Evolutionary conservation across 23 tunicate species (phyloP).

Genomic region (Aplidium turbinatum): DNA sequence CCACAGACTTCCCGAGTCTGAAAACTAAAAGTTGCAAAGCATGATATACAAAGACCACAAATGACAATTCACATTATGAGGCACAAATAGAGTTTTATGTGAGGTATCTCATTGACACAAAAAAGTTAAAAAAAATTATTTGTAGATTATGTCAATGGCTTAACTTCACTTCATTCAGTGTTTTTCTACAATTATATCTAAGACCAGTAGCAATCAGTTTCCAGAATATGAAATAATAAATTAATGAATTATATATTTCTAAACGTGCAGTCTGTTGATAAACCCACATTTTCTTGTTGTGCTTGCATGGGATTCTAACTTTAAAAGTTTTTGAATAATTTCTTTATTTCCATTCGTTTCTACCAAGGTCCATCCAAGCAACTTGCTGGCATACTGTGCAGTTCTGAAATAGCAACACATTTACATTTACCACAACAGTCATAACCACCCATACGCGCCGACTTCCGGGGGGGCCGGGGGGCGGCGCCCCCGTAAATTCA

Average conservation of each 20-base stretch:
- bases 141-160: background rate
- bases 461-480: too few relatives aligned
- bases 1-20: slow-evolving; percentile 68
- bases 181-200: too few relatives aligned
- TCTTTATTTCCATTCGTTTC: slow-evolving; percentile 27
- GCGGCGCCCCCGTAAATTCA: too few relatives aligned
- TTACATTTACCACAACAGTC: too few relatives aligned
- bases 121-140: background rate
- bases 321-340: slow-evolving; percentile 37
- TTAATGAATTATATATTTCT: background rate
- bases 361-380: slow-evolving; percentile 59
- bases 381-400: slow-evolving; percentile 73
- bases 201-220: too few relatives aligned
- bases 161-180: background rate
- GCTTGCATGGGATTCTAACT: slow-evolving; percentile 78
- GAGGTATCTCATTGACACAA: too few relatives aligned
- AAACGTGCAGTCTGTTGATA: background rate
- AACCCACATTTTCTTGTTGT: slow-evolving; percentile 71
- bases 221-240: too few relatives aligned
- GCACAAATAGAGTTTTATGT: too few relatives aligned
- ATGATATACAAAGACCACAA: too few relatives aligned
- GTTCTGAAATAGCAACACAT: slow-evolving; percentile 34
- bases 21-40: slow-evolving; percentile 49
- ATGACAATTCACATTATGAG: too few relatives aligned
- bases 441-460: too few relatives aligned